phyloP scores from a whole-genome alignment of 2,113 vertebrate genomes.

The Climacteris rufus region DNA sequence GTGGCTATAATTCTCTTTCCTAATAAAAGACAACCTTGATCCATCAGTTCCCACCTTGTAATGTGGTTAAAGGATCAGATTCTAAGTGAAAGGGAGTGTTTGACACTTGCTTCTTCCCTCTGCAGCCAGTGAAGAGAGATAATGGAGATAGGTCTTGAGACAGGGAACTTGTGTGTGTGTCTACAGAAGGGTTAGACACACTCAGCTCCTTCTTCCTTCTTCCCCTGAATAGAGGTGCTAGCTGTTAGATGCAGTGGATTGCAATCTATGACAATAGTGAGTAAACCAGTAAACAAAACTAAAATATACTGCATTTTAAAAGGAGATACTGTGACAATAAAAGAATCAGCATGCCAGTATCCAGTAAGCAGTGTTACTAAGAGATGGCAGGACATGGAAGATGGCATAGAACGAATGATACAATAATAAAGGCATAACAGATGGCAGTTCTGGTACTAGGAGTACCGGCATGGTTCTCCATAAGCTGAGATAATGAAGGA shows the following conservation, averaged over 20 bases:
- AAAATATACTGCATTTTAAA: background rate
- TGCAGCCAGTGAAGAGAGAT: background rate
- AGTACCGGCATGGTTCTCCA: background rate
- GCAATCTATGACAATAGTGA: background rate
- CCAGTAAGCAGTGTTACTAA: conserved; percentile 21
- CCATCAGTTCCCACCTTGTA: background rate
- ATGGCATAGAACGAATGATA: background rate
- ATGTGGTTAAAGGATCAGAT: background rate
- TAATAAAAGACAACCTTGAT: background rate
- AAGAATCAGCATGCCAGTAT: background rate
- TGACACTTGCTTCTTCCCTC: background rate
- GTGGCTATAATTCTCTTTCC: background rate
- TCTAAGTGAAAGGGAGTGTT: background rate
- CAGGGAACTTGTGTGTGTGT: background rate
- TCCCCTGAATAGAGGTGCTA: background rate
- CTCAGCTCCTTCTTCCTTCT: background rate
- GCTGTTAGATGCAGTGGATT: background rate
- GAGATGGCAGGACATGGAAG: conserved; percentile 27
- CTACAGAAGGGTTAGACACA: background rate
- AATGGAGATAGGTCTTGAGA: background rate
- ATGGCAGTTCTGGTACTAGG: conserved; percentile 52
- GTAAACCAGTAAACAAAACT: background rate
- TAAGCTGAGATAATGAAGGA: background rate
- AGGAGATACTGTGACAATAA: background rate
- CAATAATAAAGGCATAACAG: conserved; percentile 48